Conservation (phyloP, 2,888 invertebrate genomes). For the Gastrophysa polygoni region DNA sequence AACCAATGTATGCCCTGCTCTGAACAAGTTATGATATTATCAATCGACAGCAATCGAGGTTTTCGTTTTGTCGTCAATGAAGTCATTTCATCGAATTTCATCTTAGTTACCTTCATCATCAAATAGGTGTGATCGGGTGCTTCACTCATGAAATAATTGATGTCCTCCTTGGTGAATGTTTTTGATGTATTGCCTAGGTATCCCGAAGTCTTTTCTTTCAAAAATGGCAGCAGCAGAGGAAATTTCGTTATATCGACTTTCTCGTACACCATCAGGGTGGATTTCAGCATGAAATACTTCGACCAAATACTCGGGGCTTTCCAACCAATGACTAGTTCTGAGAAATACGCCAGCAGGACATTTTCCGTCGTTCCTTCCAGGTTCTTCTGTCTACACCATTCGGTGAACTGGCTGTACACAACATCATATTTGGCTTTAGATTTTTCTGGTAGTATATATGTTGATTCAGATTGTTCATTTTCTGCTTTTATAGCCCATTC, state of each 20-base stretch:
- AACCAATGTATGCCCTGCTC: too few relatives aligned
- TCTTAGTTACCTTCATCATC: constrained; percentile 24
- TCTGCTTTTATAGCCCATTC: too few relatives aligned
- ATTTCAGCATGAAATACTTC: constrained; percentile 20
- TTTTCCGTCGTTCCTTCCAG: too few relatives aligned
- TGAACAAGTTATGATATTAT: too few relatives aligned
- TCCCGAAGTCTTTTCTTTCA: constrained; percentile 39
- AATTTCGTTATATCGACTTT: neutral
- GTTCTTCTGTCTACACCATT: constrained; percentile 13
- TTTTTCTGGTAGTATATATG: too few relatives aligned
- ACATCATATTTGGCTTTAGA: constrained; percentile 8
- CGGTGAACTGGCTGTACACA: constrained; percentile 6
- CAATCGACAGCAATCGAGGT: too few relatives aligned
- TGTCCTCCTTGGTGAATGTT: constrained; percentile 39
- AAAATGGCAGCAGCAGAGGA: constrained; percentile 27
- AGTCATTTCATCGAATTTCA: too few relatives aligned
- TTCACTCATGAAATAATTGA: constrained; percentile 28
- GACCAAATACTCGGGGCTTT: constrained; percentile 31
- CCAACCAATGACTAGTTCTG: constrained; percentile 20
- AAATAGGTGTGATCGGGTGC: constrained; percentile 26
- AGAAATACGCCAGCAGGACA: constrained; percentile 27
- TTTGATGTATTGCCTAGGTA: constrained; percentile 44
- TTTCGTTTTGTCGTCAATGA: too few relatives aligned
- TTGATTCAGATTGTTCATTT: too few relatives aligned
- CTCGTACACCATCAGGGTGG: constrained; percentile 1